A percentile compares a stretch with the other conserved stretches of the same genome.
These are phyloP conservation scores for Trididemnum miniatum DNA, from an alignment of 23 tunicate species.

Conservation along the genomic window DNA sequence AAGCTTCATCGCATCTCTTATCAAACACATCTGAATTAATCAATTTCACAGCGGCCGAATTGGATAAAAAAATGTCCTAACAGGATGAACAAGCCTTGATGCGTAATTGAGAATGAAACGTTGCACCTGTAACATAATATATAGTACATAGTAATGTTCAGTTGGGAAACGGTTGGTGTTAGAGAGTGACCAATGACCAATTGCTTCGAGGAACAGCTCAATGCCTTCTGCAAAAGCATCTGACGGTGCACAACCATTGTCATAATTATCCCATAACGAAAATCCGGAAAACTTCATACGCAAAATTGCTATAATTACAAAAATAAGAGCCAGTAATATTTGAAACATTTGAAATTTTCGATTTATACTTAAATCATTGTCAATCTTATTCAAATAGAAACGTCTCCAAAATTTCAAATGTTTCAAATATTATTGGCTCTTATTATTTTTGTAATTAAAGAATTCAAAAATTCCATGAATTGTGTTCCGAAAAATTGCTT, in stretches of 20 bases:
- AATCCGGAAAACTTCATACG: conserved; percentile 27
- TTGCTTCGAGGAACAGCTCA: conserved; percentile 14
- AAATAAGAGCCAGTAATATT: no score
- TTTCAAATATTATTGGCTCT: no score
- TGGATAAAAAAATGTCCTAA: conserved; percentile 10
- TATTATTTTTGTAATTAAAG: no score
- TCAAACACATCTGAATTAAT: conserved; percentile 11
- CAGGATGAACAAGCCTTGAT: conserved; percentile 26
- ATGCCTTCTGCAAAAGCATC: conserved; percentile 10
- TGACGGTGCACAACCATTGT: not conserved
- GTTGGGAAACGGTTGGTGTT: conserved; percentile 3
- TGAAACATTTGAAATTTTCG: no score
- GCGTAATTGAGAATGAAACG: conserved; percentile 25
- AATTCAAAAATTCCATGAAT: no score
- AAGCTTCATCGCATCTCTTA: not conserved
- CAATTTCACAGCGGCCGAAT: not conserved
- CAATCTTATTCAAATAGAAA: no score
- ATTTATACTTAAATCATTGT: no score
- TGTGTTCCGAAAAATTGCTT: no score
- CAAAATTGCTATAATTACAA: no score
- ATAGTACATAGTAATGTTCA: conserved; percentile 17
- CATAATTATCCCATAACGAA: conserved; percentile 11
- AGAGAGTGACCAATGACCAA: not conserved
- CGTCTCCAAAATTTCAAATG: no score
- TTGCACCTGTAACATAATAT: conserved; percentile 32